These are phyloP conservation scores for Apamea monoglypha DNA, from an alignment of 2,888 invertebrate species.

Conservation along the genomic window DNA sequence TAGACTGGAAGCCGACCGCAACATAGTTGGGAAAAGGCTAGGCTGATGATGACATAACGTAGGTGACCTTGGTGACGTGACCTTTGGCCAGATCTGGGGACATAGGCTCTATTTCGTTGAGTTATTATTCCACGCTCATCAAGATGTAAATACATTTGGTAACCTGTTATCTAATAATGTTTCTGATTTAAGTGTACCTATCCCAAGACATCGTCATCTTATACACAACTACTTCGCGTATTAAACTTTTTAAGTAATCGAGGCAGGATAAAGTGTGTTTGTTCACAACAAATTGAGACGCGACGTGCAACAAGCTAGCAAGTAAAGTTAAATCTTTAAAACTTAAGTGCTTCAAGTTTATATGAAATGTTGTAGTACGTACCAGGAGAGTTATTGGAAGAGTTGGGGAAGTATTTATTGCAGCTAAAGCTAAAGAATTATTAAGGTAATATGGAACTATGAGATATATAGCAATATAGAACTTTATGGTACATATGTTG, in stretches of 20 bases:
- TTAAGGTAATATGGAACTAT: too few species aligned
- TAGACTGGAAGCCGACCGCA: too few species aligned
- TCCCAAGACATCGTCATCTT: not conserved
- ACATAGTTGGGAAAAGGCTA: too few species aligned
- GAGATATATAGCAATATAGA: too few species aligned
- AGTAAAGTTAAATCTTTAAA: slow-evolving; percentile 16
- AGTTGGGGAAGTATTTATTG: not conserved
- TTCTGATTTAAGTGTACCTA: not conserved
- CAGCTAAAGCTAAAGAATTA: not conserved
- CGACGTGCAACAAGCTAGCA: slow-evolving; percentile 2
- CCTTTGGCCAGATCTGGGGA: not conserved
- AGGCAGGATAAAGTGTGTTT: not conserved
- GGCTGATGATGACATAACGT: too few species aligned
- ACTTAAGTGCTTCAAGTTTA: slow-evolving; percentile 13
- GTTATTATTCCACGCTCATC: not conserved
- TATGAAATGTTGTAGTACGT: slow-evolving; percentile 5
- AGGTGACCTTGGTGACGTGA: too few species aligned
- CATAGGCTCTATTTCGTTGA: not conserved
- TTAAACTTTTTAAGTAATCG: slow-evolving; percentile 10
- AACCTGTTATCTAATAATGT: not conserved
- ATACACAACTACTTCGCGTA: not conserved
- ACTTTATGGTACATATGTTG: too few species aligned
- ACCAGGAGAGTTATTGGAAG: not conserved
- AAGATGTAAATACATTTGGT: too few species aligned
- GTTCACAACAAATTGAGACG: slow-evolving; percentile 8